phyloP scores from a whole-genome alignment of 2,797 vertebrate genomes.

The Ceyx erithaca region DNA sequence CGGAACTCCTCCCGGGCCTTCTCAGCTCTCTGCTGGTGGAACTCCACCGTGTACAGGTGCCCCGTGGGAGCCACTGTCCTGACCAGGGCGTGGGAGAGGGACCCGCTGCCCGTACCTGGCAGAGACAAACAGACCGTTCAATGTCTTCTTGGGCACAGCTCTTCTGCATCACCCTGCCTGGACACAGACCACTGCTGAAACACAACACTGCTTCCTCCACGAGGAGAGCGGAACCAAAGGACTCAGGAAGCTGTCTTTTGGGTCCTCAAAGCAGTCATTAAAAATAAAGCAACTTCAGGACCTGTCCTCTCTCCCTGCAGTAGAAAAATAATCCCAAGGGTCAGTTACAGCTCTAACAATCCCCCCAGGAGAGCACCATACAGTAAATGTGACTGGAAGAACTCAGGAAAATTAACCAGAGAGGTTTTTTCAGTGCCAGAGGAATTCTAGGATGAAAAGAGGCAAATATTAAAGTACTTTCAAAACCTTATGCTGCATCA shows the following conservation, averaged over 20 bases:
- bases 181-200: not conserved
- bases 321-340: not conserved
- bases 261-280: not conserved
- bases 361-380: fast-evolving
- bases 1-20: slow-evolving; percentile 90
- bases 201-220: not conserved
- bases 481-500: not conserved
- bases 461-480: not conserved
- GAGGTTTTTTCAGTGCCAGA: not conserved
- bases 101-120: slow-evolving; percentile 94
- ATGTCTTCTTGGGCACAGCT: not conserved
- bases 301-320: not conserved
- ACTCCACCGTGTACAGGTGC: slow-evolving; percentile 96
- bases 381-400: not conserved
- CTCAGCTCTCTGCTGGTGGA: slow-evolving; percentile 93
- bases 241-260: not conserved
- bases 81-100: slow-evolving; percentile 94
- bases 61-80: slow-evolving; percentile 93
- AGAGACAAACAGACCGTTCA: not conserved
- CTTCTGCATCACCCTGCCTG: not conserved
- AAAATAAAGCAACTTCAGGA: not conserved
- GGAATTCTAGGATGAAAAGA: not conserved
- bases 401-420: not conserved
- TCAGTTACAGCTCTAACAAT: not conserved
- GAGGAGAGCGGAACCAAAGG: not conserved